Evolutionary conservation across 2,888 invertebrate genomes (phyloP).

Genomic region (Acanthoscelides obtectus): DNA sequence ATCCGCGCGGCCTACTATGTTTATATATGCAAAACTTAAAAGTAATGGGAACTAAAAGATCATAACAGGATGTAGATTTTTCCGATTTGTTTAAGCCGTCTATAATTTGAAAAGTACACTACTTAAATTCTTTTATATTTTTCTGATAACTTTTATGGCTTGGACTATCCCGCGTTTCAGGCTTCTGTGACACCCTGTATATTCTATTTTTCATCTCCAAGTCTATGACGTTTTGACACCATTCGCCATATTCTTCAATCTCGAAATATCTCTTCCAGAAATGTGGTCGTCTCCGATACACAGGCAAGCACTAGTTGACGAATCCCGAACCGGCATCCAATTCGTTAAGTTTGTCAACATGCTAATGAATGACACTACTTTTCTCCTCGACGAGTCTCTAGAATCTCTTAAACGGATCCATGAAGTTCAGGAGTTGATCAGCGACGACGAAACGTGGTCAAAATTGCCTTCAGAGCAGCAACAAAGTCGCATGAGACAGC

Average conservation of each 20-base stretch:
- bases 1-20: too few relatives aligned
- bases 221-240: too few relatives aligned
- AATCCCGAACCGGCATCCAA: slow-evolving; percentile 85
- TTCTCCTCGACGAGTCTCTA: slow-evolving; percentile 91
- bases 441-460: slow-evolving; percentile 64
- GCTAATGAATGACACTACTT: slow-evolving; percentile 98
- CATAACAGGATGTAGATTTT: too few relatives aligned
- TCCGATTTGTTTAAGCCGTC: too few relatives aligned
- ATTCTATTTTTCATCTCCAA: too few relatives aligned
- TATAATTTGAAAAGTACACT: too few relatives aligned
- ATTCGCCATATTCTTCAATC: not conserved
- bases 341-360: slow-evolving; percentile 97
- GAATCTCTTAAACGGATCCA: slow-evolving; percentile 85
- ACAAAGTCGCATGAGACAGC: slow-evolving; percentile 70
- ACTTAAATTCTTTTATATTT: too few relatives aligned
- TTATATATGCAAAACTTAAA: too few relatives aligned
- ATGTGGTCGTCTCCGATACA: slow-evolving; percentile 94
- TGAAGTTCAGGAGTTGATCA: slow-evolving; percentile 82
- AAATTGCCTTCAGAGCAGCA: slow-evolving; percentile 63
- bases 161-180: too few relatives aligned
- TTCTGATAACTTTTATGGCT: too few relatives aligned
- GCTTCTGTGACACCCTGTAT: too few relatives aligned
- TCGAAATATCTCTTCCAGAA: slow-evolving; percentile 37
- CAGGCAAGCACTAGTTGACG: slow-evolving; percentile 79
- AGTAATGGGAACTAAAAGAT: too few relatives aligned